phyloP scores from a whole-genome alignment of 2,888 invertebrate genomes.

The Acronicta psi region DNA sequence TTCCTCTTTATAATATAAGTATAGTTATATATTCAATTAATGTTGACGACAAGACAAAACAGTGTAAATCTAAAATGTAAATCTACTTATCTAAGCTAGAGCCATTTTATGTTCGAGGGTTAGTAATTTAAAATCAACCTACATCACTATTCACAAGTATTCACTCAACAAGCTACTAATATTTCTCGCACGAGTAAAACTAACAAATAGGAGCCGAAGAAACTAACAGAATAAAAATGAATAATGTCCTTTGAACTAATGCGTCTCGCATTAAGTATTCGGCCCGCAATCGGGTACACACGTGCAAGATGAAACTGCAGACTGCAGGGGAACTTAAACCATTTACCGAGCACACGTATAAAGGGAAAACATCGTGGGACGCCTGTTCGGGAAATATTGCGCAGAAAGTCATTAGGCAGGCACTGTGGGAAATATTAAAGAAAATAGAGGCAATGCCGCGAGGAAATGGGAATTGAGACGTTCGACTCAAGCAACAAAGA shows the following conservation, averaged over 20 bases:
- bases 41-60: too few species aligned
- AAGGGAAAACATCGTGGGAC: slow-evolving; percentile 58
- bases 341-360: slow-evolving; percentile 59
- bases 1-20: too few species aligned
- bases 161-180: slow-evolving; percentile 4
- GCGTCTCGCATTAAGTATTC: slow-evolving; percentile 70
- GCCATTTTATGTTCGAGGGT: too few species aligned
- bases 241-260: slow-evolving; percentile 68
- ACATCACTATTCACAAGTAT: too few species aligned
- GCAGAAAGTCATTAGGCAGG: slow-evolving; percentile 61
- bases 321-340: slow-evolving; percentile 64
- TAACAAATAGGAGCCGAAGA: slow-evolving; percentile 53
- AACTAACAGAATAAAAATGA: slow-evolving; percentile 66
- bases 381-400: slow-evolving; percentile 63
- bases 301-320: slow-evolving; percentile 63
- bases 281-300: slow-evolving; percentile 61
- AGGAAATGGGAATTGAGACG: slow-evolving; percentile 29
- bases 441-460: slow-evolving; percentile 48
- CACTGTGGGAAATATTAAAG: slow-evolving; percentile 50
- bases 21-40: too few species aligned
- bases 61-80: too few species aligned
- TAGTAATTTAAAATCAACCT: too few species aligned
- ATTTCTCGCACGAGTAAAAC: slow-evolving; percentile 17
- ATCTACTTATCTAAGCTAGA: too few species aligned
- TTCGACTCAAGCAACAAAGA: slow-evolving; percentile 20